phyloP scores from a whole-genome alignment of 2,888 invertebrate genomes.

The Erebia palarica region DNA sequence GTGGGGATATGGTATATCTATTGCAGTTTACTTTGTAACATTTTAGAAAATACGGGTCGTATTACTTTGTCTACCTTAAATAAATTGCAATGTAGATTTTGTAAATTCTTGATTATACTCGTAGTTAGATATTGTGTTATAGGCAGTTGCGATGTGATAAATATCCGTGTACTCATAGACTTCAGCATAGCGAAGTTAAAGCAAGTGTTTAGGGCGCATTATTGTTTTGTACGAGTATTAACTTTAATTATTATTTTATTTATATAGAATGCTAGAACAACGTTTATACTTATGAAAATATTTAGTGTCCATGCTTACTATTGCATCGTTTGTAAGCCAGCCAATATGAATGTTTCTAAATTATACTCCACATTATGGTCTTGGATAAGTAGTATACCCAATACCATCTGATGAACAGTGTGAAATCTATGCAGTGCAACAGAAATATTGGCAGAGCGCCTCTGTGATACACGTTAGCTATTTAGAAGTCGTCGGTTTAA shows the following conservation, averaged over 20 bases:
- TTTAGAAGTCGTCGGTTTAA: conserved; percentile 61
- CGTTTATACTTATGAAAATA: conserved; percentile 18
- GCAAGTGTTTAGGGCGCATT: conserved; percentile 36
- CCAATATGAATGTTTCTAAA: conserved; percentile 3
- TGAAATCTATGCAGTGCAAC: conserved; percentile 43
- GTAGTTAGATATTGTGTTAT: conserved; percentile 47
- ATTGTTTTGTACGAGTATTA: conserved; percentile 20
- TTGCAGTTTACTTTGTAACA: not conserved
- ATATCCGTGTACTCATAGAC: conserved; percentile 49
- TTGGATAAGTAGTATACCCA: conserved; percentile 27
- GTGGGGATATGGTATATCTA: too few relatives aligned
- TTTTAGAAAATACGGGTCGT: not conserved
- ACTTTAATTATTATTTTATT: conserved; percentile 1
- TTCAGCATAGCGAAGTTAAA: conserved; percentile 41
- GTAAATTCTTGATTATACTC: conserved; percentile 46
- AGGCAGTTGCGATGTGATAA: conserved; percentile 57
- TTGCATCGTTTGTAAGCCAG: conserved; percentile 24
- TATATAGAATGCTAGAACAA: conserved; percentile 18
- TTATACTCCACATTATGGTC: not conserved
- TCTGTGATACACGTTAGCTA: conserved; percentile 75
- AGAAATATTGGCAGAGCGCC: conserved; percentile 62
- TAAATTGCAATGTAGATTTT: conserved; percentile 43
- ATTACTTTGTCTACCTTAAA: not conserved
- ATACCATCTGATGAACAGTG: conserved; percentile 47
- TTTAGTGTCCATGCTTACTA: conserved; percentile 36